These are phyloP conservation scores for Phalacrocorax aristotelis DNA, from an alignment of 2,113 vertebrate species.

Conservation along the genomic window DNA sequence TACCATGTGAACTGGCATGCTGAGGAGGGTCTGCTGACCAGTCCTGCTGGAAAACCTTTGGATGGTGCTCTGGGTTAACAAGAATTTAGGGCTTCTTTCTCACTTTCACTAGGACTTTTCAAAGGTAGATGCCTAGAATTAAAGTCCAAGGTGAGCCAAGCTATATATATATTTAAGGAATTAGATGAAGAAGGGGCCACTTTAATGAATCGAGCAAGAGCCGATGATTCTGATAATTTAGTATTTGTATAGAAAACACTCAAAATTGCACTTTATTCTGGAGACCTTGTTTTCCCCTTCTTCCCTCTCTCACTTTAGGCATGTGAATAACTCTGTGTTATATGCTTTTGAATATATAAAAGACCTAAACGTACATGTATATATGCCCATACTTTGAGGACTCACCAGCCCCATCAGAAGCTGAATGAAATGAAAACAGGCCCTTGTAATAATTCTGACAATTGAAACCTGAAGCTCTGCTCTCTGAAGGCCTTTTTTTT, in stretches of 20 bases:
- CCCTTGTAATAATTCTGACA: background rate
- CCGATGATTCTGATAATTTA: background rate
- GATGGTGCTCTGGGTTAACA: background rate
- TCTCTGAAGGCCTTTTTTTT: background rate
- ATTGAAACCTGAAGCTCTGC: background rate
- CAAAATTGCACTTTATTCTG: background rate
- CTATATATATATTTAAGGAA: background rate
- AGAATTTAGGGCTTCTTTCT: background rate
- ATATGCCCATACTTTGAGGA: accelerated
- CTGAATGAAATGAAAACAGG: background rate
- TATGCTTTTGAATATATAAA: background rate
- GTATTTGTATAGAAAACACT: background rate
- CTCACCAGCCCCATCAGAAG: background rate
- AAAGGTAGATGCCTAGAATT: background rate
- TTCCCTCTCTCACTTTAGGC: background rate
- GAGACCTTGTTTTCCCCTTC: background rate
- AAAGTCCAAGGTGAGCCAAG: background rate
- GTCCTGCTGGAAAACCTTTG: background rate
- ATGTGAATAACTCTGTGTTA: background rate
- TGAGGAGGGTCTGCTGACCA: background rate
- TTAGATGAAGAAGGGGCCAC: background rate
- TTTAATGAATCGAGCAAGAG: background rate
- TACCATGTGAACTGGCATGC: background rate
- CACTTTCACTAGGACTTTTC: background rate
- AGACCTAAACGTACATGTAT: background rate